Conservation (phyloP, 2,113 vertebrate genomes). For the Arizona elegans region DNA sequence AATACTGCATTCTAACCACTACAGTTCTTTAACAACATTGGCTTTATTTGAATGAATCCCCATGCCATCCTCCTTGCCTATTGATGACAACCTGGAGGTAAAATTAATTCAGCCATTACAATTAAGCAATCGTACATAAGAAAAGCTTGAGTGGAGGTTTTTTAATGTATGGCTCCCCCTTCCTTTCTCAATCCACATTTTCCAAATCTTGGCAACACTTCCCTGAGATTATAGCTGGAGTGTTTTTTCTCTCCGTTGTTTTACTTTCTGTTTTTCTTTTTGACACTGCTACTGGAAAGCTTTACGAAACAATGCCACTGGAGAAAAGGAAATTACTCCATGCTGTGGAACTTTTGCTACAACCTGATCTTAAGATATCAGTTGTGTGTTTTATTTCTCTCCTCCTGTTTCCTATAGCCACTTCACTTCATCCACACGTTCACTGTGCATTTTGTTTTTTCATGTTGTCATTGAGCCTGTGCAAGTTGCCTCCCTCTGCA, state of each 20-base stretch:
- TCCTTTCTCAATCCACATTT: background rate
- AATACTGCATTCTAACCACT: background rate
- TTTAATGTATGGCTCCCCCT: background rate
- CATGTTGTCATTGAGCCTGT: background rate
- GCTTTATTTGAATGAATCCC: background rate
- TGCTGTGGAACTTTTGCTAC: background rate
- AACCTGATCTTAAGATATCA: background rate
- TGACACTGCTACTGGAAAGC: background rate
- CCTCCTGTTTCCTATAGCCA: background rate
- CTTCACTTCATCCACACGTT: background rate
- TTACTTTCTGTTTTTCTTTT: constrained; percentile 18
- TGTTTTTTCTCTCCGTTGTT: background rate
- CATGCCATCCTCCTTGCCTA: background rate
- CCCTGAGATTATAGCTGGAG: background rate
- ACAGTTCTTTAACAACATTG: background rate
- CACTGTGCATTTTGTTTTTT: background rate
- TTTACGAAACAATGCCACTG: constrained; percentile 6
- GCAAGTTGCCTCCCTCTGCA: background rate
- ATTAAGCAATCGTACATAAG: background rate
- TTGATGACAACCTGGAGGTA: background rate
- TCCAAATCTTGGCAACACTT: background rate
- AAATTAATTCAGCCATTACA: background rate
- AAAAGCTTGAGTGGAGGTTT: background rate
- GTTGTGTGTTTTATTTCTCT: background rate
- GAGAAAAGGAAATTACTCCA: background rate